A percentile compares a stretch with the other conserved stretches of the same genome.
These are phyloP conservation scores for Cherax quadricarinatus DNA, from an alignment of 1,140 invertebrate genomes.

Conservation along the genomic window DNA sequence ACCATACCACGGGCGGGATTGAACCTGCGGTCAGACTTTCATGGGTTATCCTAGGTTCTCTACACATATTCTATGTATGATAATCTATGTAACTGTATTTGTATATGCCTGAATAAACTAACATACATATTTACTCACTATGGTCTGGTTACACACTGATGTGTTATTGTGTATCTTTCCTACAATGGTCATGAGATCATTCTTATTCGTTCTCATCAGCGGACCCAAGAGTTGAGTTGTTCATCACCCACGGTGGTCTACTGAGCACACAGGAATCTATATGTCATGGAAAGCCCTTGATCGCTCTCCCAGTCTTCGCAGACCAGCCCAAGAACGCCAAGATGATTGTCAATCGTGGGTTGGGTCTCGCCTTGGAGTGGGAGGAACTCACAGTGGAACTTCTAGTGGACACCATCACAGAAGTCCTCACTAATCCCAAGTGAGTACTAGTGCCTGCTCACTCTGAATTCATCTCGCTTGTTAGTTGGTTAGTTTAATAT, in stretches of 20 bases:
- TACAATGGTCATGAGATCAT: too few species aligned
- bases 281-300: constrained; percentile 84
- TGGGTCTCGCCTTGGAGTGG: constrained; percentile 19
- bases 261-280: constrained; percentile 83
- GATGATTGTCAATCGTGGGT: neutral
- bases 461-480: too few species aligned
- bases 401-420: constrained; percentile 12
- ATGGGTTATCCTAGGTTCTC: too few species aligned
- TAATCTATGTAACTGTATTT: too few species aligned
- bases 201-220: constrained; percentile 78
- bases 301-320: constrained; percentile 84
- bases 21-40: too few species aligned
- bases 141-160: too few species aligned
- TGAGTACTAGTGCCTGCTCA: neutral
- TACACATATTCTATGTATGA: too few species aligned
- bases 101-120: too few species aligned
- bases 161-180: too few species aligned
- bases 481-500: too few species aligned
- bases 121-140: too few species aligned
- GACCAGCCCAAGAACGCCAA: constrained; percentile 79
- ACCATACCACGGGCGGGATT: too few species aligned
- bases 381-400: constrained; percentile 23
- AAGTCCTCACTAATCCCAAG: constrained; percentile 32
- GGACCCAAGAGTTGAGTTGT: constrained; percentile 81
- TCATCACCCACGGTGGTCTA: constrained; percentile 40